Percentiles rank a stretch among this genome's conserved stretches.
Conservation (phyloP, 2,888 invertebrate species). For the Aromia moschata region DNA sequence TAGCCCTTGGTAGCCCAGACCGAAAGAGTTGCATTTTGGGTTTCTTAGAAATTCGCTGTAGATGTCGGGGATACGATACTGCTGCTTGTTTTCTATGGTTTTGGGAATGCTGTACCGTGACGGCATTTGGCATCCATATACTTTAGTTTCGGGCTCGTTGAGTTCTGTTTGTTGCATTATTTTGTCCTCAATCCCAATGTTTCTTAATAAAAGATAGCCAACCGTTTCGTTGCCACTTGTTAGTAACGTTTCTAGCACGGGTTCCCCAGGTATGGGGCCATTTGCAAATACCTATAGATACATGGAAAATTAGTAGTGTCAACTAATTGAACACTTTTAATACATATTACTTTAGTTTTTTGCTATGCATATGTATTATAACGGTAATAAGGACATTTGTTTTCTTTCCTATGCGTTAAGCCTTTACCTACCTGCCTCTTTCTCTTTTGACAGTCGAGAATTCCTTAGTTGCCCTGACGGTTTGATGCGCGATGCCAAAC, state of each 20-base stretch:
- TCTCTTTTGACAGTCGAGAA: constrained; percentile 69
- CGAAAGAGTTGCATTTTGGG: constrained; percentile 84
- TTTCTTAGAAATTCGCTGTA: constrained; percentile 76
- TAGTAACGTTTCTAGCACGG: constrained; percentile 76
- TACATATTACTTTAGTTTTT: too few relatives aligned
- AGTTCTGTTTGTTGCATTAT: constrained; percentile 63
- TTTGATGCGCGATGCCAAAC: constrained; percentile 93
- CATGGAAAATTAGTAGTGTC: background rate
- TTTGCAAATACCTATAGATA: constrained; percentile 46
- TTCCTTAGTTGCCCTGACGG: constrained; percentile 81
- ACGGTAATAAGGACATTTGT: too few relatives aligned
- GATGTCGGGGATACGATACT: constrained; percentile 82
- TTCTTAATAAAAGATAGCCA: constrained; percentile 83
- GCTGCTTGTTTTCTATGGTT: constrained; percentile 67
- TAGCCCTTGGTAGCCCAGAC: constrained; percentile 80
- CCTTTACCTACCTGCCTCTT: constrained; percentile 34
- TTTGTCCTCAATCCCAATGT: constrained; percentile 88
- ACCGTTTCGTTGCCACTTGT: constrained; percentile 85
- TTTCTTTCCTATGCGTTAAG: too few relatives aligned
- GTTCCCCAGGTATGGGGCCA: constrained; percentile 70
- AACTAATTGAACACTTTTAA: background rate
- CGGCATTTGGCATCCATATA: constrained; percentile 67
- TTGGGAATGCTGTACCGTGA: constrained; percentile 60
- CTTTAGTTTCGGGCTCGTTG: constrained; percentile 54
- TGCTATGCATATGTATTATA: background rate